Percentiles rank a stretch among this genome's conserved stretches.
phyloP scores from a whole-genome alignment of 2,888 invertebrate genomes.

The Pristionchus entomophagus region DNA sequence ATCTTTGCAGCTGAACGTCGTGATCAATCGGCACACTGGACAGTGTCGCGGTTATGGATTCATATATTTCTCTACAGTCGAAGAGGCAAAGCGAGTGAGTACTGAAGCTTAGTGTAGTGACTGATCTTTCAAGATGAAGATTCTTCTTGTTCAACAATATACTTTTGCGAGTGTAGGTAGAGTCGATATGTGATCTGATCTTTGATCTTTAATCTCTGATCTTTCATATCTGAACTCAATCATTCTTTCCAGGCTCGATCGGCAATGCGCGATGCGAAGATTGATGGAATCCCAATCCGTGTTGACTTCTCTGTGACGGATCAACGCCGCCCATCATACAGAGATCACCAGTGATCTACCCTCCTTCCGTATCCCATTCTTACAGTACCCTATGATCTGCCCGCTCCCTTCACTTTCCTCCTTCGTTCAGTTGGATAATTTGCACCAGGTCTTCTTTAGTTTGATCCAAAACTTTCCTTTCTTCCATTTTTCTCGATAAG shows the following conservation, averaged over 20 bases:
- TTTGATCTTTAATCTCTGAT: not conserved
- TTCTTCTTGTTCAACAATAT: too few species aligned
- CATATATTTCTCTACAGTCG: constrained; percentile 19
- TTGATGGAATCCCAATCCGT: constrained; percentile 41
- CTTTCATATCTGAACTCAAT: too few species aligned
- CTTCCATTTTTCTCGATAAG: too few species aligned
- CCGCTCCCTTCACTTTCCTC: not conserved
- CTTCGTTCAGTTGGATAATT: too few species aligned
- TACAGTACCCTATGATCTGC: not conserved
- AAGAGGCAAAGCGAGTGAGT: constrained; percentile 33
- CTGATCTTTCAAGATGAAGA: too few species aligned
- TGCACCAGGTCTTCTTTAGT: too few species aligned
- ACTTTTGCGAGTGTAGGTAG: too few species aligned
- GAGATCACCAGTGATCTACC: not conserved
- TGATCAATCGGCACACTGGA: constrained; percentile 35
- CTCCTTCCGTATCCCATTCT: too few species aligned
- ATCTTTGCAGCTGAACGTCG: constrained; percentile 43
- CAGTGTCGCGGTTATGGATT: constrained; percentile 40
- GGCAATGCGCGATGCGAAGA: constrained; percentile 37
- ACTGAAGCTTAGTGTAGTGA: not conserved
- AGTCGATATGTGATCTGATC: not conserved
- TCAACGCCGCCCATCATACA: constrained; percentile 20
- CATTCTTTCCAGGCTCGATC: constrained; percentile 27
- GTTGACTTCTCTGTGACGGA: constrained; percentile 44
- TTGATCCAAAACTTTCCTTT: too few species aligned